Evolutionary conservation across 2,113 vertebrate species (phyloP).

Genomic region (Bubalus kerabau): DNA sequence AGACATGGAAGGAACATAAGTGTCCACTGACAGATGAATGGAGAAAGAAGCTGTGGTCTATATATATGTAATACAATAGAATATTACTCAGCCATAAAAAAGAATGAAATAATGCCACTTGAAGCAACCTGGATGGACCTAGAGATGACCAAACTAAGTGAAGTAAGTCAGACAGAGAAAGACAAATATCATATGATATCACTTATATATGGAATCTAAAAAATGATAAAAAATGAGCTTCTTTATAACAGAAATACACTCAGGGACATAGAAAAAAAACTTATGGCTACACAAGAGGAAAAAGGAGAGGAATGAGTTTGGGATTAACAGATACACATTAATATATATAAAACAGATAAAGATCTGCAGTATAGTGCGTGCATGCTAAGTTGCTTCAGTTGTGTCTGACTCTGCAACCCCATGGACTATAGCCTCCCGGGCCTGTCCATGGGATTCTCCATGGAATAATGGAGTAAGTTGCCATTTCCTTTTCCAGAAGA

Average conservation of each 20-base stretch:
- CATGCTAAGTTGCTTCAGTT: background rate
- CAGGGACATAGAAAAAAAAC: background rate
- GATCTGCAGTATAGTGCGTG: accelerated
- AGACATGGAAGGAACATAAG: background rate
- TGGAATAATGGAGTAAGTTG: background rate
- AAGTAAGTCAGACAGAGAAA: background rate
- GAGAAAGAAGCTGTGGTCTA: background rate
- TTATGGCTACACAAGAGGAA: background rate
- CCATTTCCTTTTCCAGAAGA: background rate
- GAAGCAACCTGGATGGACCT: background rate
- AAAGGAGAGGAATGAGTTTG: background rate
- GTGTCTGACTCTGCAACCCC: background rate
- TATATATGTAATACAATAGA: background rate
- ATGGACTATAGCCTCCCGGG: background rate
- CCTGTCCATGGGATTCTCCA: background rate
- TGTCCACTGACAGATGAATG: background rate
- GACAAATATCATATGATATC: background rate
- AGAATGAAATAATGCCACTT: background rate
- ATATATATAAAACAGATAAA: background rate
- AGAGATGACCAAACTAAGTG: background rate
- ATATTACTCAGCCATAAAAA: background rate
- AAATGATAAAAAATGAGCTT: background rate
- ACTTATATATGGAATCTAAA: background rate
- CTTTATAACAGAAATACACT: background rate
- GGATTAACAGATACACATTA: background rate